Conservation (phyloP, 2,113 vertebrate species). For the Tetraodon nigroviridis region DNA sequence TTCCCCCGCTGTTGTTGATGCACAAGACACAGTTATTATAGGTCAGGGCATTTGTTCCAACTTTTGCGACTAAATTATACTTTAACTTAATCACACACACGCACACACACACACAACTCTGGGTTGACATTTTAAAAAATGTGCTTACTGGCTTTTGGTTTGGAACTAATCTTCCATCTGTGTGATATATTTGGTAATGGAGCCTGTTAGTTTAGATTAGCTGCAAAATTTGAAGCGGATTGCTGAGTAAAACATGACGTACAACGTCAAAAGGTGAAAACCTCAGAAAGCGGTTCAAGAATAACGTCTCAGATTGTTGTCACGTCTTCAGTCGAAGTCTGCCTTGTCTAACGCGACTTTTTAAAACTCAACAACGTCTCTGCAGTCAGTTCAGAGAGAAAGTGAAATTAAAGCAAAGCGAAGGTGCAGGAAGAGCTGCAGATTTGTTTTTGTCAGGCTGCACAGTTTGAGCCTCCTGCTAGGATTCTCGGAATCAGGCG, state of each 20-base stretch:
- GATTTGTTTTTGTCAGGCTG: conserved; percentile 6
- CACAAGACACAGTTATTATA: conserved; percentile 7
- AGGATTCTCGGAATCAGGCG: conserved; percentile 14
- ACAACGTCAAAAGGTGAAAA: no score
- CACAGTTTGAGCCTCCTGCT: conserved; percentile 11
- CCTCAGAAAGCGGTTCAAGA: background rate
- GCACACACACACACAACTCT: background rate
- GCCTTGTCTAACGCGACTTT: no score
- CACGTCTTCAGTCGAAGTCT: background rate
- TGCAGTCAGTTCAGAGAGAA: no score
- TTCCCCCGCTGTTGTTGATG: conserved; percentile 17
- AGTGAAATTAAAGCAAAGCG: no score
- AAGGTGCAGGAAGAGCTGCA: no score
- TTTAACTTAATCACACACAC: background rate
- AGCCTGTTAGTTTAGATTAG: background rate
- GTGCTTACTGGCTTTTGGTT: background rate
- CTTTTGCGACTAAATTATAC: conserved; percentile 9
- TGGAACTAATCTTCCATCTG: background rate
- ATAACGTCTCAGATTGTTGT: background rate
- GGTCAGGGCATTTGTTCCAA: conserved; percentile 13
- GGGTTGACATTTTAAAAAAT: conserved; percentile 5
- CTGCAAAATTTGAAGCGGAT: background rate
- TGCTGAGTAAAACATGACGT: no score
- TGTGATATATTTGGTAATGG: background rate
- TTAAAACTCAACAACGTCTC: no score